Base-by-base conservation (phyloP, 1,140 invertebrate genomes). In the Musca vetustissima region DNA sequence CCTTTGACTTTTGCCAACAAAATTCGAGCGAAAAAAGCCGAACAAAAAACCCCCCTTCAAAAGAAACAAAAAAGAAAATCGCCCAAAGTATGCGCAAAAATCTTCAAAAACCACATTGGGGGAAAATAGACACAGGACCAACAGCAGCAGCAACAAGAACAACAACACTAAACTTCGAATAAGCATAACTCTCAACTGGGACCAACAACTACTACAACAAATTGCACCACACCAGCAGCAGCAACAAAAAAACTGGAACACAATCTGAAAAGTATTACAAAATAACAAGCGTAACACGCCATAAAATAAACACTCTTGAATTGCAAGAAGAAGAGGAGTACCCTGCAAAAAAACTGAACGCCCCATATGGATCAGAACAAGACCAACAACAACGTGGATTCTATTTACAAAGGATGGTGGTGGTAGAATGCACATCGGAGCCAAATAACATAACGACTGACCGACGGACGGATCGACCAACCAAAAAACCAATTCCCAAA, bases 401-500 rank as follows among this genome's bases (percentile, higher is more conserved):
- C 15, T 22, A 36, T 6, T 17, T 22, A 6, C 57, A 36, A 61
- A 22, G n/a, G n/a, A n/a, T 32, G 28, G 43, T 32, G 24, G 3
- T n/a, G 53, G 24, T 19, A 21, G 32, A 61, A 61, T 61, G 57
- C 28, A 61, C 57, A 61, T 61, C 36, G 57, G 43, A 61, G 57
- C 57, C 36, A 7, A 43, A n/a, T n/a, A n/a, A n/a, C n/a, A n/a
- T n/a, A n/a, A n/a, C n/a, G n/a, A n/a, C n/a, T n/a, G n/a, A n/a
- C n/a, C n/a, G n/a, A n/a, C n/a, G n/a, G n/a, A n/a, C n/a, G n/a
- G n/a, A n/a, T 11, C 36, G 11, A 24, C 52, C 52, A 24, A 22
- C 7, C 7, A 52, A 19, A 71, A 73, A 79, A 72, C 74, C 77
- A 79, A 79, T 79, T 79, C 77, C 77, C 77, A 79, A 79, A 79